Base-by-base conservation (phyloP, 2,113 vertebrate genomes). In the Vulpes ferrilata region DNA sequence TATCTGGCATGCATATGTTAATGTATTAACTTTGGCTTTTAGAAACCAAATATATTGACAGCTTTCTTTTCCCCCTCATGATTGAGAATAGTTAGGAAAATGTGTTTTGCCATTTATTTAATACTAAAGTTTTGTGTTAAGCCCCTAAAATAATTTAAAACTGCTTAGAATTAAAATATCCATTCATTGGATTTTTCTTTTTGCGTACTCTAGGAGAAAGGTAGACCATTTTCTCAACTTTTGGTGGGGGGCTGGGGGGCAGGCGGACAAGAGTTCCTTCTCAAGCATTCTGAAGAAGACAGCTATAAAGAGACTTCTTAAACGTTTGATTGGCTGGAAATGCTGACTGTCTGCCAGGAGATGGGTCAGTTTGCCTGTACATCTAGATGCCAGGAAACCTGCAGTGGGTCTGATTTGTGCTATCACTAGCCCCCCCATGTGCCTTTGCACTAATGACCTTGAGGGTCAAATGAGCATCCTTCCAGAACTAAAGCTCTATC, bases 1-100 rank as follows among this genome's bases (percentile, higher is more conserved):
- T 99, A 99, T 98, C 98, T 99, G 98, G 99, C 99, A 99, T 99
- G 99, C 99, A 98, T 98, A 98, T 98, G 99, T 99, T 99, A 99
- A 99, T 99, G 99, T 99, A 99, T 99, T 99, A 99, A 99, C 99
- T 99, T 98, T 99, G 99, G 98, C 98, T 99, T 99, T 99, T 99
- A 99, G 98, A 99, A 98, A 98, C 98, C 87, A 98, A 98, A 96
- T 94, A 71, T 96, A 86, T 93, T 11, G 62, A 74, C 98, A 32
- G 93, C 95, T 95, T 81, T 89, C 69, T 97, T 97, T 96, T 96
- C 94, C 83, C 67, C 83, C 57, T 43, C 92, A 22, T 32, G 62
- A 92, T 19, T 53, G 57, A 80, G 53, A 64, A 20, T 74, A 88
- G 64, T 79, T 71, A 59, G 73, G 25, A 73, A 90, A 89, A 83